Conservation (phyloP, 2,797 vertebrate species). For the Peromyscus melanophrys region DNA sequence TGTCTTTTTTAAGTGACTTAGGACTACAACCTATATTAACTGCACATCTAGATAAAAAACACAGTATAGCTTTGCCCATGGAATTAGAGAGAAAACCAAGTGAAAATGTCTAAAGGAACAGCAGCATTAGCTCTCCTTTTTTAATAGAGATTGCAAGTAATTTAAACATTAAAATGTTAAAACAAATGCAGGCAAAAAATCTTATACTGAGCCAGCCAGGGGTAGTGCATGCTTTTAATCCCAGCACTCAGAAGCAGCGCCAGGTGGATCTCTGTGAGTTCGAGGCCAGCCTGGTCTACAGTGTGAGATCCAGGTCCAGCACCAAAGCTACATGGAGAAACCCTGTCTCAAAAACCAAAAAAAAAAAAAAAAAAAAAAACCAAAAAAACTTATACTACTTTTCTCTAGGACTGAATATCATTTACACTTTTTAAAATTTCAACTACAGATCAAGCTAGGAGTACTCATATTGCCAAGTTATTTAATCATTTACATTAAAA, state of each 20-base stretch:
- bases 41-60: neutral
- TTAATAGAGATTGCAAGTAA: neutral
- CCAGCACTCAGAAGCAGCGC: no score
- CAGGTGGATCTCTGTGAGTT: no score
- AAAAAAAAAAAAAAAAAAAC: no score
- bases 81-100: neutral
- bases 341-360: no score
- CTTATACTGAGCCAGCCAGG: neutral
- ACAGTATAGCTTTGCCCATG: neutral
- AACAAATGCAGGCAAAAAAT: neutral
- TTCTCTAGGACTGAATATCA: neutral
- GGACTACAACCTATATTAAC: neutral
- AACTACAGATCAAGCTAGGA: neutral
- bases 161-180: constrained; percentile 9
- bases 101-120: neutral
- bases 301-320: no score
- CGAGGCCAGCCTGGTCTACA: no score
- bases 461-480: neutral
- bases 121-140: neutral
- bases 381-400: neutral
- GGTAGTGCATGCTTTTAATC: no score
- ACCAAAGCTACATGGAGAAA: no score
- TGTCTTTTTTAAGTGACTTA: neutral
- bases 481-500: neutral
- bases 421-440: neutral